Conservation (phyloP, 2,888 invertebrate genomes). For the Sepioteuthis lessoniana region DNA sequence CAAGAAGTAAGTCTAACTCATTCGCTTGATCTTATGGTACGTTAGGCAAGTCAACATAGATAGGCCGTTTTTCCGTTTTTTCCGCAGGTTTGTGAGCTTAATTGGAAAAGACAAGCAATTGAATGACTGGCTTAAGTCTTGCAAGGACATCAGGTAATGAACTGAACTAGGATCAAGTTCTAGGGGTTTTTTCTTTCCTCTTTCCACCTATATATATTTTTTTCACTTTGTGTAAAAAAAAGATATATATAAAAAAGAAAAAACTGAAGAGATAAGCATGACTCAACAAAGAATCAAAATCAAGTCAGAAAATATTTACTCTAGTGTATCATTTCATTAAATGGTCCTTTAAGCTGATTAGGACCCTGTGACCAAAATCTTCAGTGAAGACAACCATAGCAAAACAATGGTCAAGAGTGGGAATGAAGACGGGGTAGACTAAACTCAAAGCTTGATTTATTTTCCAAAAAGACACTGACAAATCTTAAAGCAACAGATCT, state of each 20-base stretch:
- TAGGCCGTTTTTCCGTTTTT: not conserved
- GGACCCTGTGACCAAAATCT: conserved; percentile 23
- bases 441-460: not conserved
- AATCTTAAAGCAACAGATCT: conserved; percentile 7
- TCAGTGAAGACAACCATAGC: conserved; percentile 9
- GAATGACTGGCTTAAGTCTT: conserved; percentile 34
- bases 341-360: conserved; percentile 23
- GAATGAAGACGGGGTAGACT: not conserved
- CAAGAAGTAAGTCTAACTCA: not conserved
- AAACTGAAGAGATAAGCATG: not conserved
- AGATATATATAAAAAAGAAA: too few species aligned
- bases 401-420: not conserved
- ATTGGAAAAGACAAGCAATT: not conserved
- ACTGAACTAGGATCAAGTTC: not conserved
- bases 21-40: not conserved
- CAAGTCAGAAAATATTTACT: not conserved
- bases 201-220: not conserved
- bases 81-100: not conserved
- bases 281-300: not conserved
- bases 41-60: conserved; percentile 39
- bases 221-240: not conserved
- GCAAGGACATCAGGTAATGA: conserved; percentile 14
- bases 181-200: not conserved
- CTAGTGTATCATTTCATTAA: not conserved
- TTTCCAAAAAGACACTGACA: not conserved